A percentile compares a stretch with the other conserved stretches of the same genome.
Conservation (phyloP, 92 coral and sea anemone species). For the Parazoanthus darwini region DNA sequence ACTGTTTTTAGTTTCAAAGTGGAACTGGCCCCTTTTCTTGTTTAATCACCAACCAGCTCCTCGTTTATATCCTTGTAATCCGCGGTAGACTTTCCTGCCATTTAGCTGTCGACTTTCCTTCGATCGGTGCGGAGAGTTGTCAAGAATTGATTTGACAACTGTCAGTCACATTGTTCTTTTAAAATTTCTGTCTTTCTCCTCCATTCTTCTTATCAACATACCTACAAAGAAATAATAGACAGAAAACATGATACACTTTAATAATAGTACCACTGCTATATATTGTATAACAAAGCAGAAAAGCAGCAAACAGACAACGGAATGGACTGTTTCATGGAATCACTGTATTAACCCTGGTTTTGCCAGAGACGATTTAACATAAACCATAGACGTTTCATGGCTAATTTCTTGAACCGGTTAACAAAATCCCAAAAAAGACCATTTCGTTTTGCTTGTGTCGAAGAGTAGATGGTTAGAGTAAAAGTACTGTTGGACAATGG, state of each 20-base stretch:
- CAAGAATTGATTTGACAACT: not conserved
- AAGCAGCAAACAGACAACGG: not conserved
- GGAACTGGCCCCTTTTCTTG: not conserved
- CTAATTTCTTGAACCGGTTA: too few species aligned
- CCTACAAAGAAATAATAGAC: not conserved
- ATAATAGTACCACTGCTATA: not conserved
- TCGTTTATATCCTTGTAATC: too few species aligned
- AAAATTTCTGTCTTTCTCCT: conserved; percentile 6
- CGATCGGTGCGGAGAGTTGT: conserved; percentile 10
- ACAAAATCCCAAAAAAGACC: too few species aligned
- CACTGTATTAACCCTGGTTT: not conserved
- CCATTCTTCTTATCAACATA: conserved; percentile 11
- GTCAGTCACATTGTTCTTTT: not conserved
- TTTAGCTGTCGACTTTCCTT: not conserved
- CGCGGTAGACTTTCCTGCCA: not conserved
- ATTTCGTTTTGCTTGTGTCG: too few species aligned
- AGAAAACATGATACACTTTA: not conserved
- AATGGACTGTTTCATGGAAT: not conserved
- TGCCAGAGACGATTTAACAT: not conserved
- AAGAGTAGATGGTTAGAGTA: too few species aligned
- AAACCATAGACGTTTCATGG: not conserved
- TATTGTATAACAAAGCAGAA: not conserved
- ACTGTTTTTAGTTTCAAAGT: not conserved
- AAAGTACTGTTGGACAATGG: too few species aligned
- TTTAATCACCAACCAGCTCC: conserved; percentile 11